phyloP scores from a whole-genome alignment of 2,888 invertebrate genomes.

The Drosophila hamatofila region DNA sequence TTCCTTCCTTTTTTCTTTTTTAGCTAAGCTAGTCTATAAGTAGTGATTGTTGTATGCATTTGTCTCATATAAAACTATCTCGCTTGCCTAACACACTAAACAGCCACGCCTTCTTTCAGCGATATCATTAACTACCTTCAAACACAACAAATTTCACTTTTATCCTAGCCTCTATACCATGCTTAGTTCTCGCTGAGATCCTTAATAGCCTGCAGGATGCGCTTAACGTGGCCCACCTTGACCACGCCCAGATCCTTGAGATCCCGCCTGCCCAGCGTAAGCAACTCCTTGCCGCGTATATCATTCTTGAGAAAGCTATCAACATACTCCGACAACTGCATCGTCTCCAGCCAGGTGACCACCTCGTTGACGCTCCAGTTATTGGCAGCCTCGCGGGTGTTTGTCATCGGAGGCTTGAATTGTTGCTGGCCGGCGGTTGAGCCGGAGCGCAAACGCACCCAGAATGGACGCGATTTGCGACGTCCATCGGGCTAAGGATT shows the following conservation, averaged over 20 bases:
- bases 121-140: constrained; percentile 22
- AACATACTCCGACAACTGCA: constrained; percentile 95
- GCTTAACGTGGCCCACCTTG: constrained; percentile 98
- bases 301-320: constrained; percentile 97
- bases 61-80: constrained; percentile 46
- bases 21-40: constrained; percentile 76
- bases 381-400: constrained; percentile 86
- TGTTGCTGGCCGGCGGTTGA: constrained; percentile 80
- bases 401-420: constrained; percentile 78
- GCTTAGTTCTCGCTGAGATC: constrained; percentile 87
- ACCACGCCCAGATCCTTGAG: constrained; percentile 96
- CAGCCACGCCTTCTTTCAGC: constrained; percentile 29
- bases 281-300: constrained; percentile 94
- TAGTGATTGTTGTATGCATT: constrained; percentile 80
- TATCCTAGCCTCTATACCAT: constrained; percentile 28
- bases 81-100: constrained; percentile 41
- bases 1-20: constrained; percentile 29
- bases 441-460: constrained; percentile 88
- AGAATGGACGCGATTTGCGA: constrained; percentile 89
- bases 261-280: constrained; percentile 94
- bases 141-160: constrained; percentile 40
- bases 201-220: constrained; percentile 96
- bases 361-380: constrained; percentile 96
- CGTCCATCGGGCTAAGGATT: constrained; percentile 85
- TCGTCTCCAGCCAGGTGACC: constrained; percentile 94